Base-by-base conservation (phyloP, 1,140 invertebrate species). In the Lycorma delicatula region DNA sequence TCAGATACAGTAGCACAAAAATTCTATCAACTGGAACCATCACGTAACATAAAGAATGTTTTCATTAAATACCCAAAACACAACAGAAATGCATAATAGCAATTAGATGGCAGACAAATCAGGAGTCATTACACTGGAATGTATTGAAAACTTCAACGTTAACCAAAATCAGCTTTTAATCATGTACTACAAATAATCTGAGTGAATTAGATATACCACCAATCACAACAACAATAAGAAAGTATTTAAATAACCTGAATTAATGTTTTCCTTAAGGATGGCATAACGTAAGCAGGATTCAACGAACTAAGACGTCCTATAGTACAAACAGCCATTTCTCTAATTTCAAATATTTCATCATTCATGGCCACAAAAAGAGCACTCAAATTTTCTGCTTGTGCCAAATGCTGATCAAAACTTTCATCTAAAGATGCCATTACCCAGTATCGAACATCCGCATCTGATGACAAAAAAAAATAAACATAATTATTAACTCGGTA, bases 231-330 rank as follows among this genome's bases (percentile, higher is more conserved):
- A n/a, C n/a, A n/a, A n/a, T n/a, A n/a, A n/a, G n/a, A n/a, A n/a
- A n/a, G n/a, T n/a, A n/a, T n/a, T n/a, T 50, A 51, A 18, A 31
- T 28, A 66, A 82, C 78, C 74, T 83, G 81, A 63, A 98, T 91
- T 4, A 99, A 76, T 3, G 90, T 88, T 72, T 97, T 97, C 26
- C 97, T 76, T 1, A 99, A 76, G 20, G 90, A 90, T 0, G 97
- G 97, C 86, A 98, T 93, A 0, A 99, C 91, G 72, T 98, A 98
- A 0, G 97, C 95, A 0, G 97, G 97, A 77, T 99, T 99, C 64
- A 94, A 83, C 6, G 81, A 81, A 63, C 93, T 94, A 22, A 99
- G 72, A 60, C 95, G 74, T 0, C 94, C 95, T 48, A 98, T 88
- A 12, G 88, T 95, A 62, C 91, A 88, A 31, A 98, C 87, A 0